Evolutionary conservation across 1,140 invertebrate species (phyloP).

Genomic region (Wasmannia auropunctata): DNA sequence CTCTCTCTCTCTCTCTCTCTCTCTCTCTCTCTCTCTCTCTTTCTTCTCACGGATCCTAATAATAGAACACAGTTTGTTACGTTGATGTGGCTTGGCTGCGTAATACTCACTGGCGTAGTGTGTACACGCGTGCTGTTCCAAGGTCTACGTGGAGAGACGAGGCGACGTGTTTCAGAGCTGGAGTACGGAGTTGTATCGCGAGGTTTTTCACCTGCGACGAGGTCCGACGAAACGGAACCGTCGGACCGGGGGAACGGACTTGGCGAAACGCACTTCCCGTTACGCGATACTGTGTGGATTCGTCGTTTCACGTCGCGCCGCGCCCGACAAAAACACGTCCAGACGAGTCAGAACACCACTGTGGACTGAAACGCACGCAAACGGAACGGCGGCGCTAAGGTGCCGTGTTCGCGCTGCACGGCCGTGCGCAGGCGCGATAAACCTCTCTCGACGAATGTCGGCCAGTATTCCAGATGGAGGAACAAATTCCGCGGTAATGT

Average conservation of each 20-base stretch:
- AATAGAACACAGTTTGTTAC: constrained; percentile 49
- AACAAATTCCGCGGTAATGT: not conserved
- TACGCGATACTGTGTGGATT: not conserved
- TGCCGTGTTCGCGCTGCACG: not conserved
- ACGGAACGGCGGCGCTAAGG: not conserved
- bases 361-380: not conserved
- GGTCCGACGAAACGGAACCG: not conserved
- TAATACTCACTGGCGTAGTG: constrained; percentile 20
- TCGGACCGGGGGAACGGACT: not conserved
- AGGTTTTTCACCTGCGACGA: not conserved
- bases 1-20: not conserved
- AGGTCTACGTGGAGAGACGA: not conserved
- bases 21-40: not conserved
- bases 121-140: not conserved
- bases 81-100: not conserved
- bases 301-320: too few species aligned
- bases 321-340: not conserved
- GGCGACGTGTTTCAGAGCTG: not conserved
- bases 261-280: not conserved
- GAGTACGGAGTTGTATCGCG: not conserved
- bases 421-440: not conserved
- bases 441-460: not conserved
- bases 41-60: constrained; percentile 32
- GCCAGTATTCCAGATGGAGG: not conserved
- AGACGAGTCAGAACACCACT: not conserved